Evolutionary conservation across 2,888 invertebrate species (phyloP), one percentile per base, ranked within the genome.

Genomic region (Aricia artaxerxes): DNA sequence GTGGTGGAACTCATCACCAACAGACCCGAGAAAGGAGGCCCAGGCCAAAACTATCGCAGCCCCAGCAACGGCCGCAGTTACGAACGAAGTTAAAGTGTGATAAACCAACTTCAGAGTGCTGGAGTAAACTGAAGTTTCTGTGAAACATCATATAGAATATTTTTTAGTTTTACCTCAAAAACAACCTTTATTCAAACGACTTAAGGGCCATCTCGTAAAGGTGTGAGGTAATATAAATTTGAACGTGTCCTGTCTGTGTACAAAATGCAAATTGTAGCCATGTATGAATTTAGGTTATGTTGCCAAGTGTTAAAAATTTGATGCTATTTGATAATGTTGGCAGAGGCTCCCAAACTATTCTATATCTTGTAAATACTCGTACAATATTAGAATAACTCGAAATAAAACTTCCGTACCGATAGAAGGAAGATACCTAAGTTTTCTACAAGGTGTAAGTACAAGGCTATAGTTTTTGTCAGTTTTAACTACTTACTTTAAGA

Each of bases 1-100:
- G 84, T 95, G 95, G 86, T 98, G 97, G 97, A 97, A 97, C 88
- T 95, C 95, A 81, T 90, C 88, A 1, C 77, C 86, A 0, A 87
- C 90, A 80, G 92, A 94, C 79, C 86, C 90, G 0, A 88, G 82
- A 80, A 91, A 91, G 78, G 89, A 86, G 78, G 90, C 91, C 79
- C 92, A 91, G 80, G 83, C 86, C 24, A 85, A 84, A 85, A 5
- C 57, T 82, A 83, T 81, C 82, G 73, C 88, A 91, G 7, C 57
- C 4, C 16, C 57, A 16, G 89, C 89, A 80, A 91, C 89, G 81
- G 89, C 89, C 31, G 1, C 6, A 9, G 69, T 69, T 80, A 92
- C 89, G 81, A 92, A 90, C 57, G 93, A 93, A 85, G 86, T 89
- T 77, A 92, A 92, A 87, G 86, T 81, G 49, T 83, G 81, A 83